Conservation (phyloP, 2,113 vertebrate genomes). For the Columba janthina region DNA sequence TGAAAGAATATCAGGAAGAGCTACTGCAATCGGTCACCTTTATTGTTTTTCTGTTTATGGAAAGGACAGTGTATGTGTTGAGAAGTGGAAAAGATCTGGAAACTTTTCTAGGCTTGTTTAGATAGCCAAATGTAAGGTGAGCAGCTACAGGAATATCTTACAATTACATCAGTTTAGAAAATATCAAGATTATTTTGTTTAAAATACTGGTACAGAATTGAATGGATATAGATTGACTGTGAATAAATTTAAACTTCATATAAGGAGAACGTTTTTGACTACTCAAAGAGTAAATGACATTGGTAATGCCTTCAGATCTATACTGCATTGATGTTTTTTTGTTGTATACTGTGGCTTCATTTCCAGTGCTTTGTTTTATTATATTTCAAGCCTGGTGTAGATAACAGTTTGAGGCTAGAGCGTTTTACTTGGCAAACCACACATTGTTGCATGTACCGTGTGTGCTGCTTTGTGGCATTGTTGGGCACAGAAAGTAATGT, state of each 20-base stretch:
- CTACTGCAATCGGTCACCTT: background rate
- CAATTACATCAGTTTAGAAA: background rate
- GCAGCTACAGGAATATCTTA: background rate
- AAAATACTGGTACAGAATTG: background rate
- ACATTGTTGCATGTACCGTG: fast-evolving
- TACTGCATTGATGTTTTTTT: background rate
- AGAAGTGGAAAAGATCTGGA: background rate
- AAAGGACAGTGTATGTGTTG: background rate
- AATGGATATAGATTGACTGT: background rate
- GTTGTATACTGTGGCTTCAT: background rate
- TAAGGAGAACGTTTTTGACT: background rate
- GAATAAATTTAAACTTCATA: background rate
- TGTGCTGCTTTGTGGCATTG: background rate
- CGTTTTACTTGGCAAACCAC: background rate
- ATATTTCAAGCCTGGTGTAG: background rate
- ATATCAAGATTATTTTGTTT: background rate
- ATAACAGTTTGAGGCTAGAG: background rate
- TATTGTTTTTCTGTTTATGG: background rate
- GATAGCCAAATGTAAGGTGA: background rate
- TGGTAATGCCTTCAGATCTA: background rate
- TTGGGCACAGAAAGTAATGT: fast-evolving
- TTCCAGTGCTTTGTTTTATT: background rate
- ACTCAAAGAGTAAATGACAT: background rate
- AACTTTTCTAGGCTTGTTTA: background rate
- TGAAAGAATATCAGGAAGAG: background rate